phyloP scores from a whole-genome alignment of 1,140 invertebrate species.

The Dendroctonus ponderosae region DNA sequence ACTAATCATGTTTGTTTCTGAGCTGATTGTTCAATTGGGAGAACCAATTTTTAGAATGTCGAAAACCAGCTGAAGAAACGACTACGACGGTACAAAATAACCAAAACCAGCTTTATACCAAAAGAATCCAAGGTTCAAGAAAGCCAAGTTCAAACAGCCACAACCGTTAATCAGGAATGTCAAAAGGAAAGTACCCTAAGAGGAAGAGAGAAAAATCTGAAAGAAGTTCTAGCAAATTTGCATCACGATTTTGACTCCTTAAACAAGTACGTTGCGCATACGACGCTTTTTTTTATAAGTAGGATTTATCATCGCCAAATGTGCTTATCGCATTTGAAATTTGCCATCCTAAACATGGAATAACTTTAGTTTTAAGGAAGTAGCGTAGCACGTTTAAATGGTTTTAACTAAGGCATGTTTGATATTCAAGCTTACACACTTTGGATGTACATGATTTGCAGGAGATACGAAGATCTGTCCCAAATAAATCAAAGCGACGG shows the following conservation, averaged over 20 bases:
- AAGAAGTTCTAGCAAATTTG: constrained; percentile 52
- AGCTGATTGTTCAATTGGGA: neutral
- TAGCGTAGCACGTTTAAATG: constrained; percentile 1
- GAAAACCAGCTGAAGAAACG: constrained; percentile 13
- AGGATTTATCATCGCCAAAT: constrained; percentile 1
- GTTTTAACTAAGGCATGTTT: neutral
- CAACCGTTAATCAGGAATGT: constrained; percentile 1
- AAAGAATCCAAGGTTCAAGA: neutral
- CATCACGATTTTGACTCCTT: constrained; percentile 53
- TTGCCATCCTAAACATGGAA: too few relatives aligned
- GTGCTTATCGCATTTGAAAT: neutral
- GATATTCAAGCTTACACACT: neutral
- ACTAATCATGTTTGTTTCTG: neutral
- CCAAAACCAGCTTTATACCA: neutral
- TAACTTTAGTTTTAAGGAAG: too few relatives aligned
- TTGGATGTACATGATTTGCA: constrained; percentile 44
- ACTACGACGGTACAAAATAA: constrained; percentile 8
- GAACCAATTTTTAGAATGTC: neutral
- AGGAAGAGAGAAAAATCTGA: constrained; percentile 44
- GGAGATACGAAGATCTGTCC: constrained; percentile 54
- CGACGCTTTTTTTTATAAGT: neutral
- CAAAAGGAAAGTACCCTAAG: constrained; percentile 32
- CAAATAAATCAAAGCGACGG: constrained; percentile 43
- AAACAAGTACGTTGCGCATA: constrained; percentile 44
- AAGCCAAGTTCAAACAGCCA: neutral